These are phyloP conservation scores for Biston stratarius DNA, from an alignment of 2,888 invertebrate genomes.

Conservation along the genomic window DNA sequence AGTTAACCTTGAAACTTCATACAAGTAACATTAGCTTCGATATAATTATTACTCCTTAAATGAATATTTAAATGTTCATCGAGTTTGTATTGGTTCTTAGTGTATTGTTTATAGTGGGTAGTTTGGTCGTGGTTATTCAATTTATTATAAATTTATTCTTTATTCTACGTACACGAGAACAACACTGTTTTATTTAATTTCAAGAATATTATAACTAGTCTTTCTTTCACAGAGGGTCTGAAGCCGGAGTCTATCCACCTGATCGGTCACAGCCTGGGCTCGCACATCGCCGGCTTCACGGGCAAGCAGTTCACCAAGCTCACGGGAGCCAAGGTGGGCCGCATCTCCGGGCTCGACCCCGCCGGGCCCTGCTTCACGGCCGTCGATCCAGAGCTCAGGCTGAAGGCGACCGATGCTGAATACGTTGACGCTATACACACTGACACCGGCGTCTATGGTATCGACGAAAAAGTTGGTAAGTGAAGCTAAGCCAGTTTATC, in stretches of 20 bases:
- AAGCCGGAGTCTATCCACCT: constrained; percentile 65
- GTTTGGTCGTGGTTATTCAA: no score
- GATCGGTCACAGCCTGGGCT: constrained; percentile 79
- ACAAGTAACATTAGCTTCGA: no score
- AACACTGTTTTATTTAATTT: no score
- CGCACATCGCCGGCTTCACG: constrained; percentile 73
- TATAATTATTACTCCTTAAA: no score
- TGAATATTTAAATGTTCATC: no score
- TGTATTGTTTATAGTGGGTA: no score
- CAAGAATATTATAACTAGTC: no score
- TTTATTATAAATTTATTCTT: no score
- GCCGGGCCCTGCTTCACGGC: constrained; percentile 79
- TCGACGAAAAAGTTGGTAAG: constrained; percentile 67
- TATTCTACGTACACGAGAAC: no score
- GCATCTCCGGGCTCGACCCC: constrained; percentile 75
- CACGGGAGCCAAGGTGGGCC: constrained; percentile 64
- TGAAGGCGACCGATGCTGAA: constrained; percentile 63
- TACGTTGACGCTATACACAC: constrained; percentile 75
- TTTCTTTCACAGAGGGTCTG: constrained; percentile 60
- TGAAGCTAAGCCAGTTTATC: constrained; percentile 1
- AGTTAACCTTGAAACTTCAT: no score
- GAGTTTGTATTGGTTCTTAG: no score
- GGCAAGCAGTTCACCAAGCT: constrained; percentile 63
- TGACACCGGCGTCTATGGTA: constrained; percentile 71
- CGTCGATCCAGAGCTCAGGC: constrained; percentile 55